Base-by-base conservation (phyloP, 2,888 invertebrate species). In the Marasmarcha lunaedactyla region DNA sequence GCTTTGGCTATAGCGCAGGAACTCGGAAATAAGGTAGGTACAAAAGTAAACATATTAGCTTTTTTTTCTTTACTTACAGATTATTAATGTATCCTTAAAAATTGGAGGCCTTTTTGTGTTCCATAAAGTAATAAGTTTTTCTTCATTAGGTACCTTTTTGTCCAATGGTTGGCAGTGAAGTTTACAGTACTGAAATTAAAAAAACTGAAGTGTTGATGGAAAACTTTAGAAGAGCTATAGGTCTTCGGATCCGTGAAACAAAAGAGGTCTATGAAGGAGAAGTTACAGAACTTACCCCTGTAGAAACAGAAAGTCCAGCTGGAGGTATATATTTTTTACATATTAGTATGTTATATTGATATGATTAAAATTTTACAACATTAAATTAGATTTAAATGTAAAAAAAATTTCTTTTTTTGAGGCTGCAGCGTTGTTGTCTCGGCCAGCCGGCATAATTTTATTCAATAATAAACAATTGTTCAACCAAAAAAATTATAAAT, bases 181-280 rank as follows among this genome's bases (percentile, higher is more conserved):
- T 99, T 0, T 99, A 93, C 77, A 98, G 98, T 54, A 92, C 95
- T 25, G 99, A 99, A 78, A 98, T 99, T 15, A 99, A 99, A 70
- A 99, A 99, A 70, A 99, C 99, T 0, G 99, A 99, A 81, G 98
- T 99, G 0, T 81, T 99, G 2, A 99, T 99, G 98, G 98, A 99
- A 68, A 98, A 99, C 63, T 99, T 99, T 63, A 86, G 99, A 2
- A 86, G 98, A 44, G 98, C 99, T 0, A 99, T 99, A 60, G 98
- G 98, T n/a, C 78, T 94, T 9, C 86, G 95, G 55, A 95, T 95
- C 33, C 89, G 94, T 42, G 99, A 99, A 78, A 97, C 95, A 0
- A 99, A 99, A 67, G 99, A 99, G 73, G 98, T 99, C 0, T 99
- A 98, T 67, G 99, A 99, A 74, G 99, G 99, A 7, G 99, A 99